Percentiles rank a stretch among this genome's conserved stretches.
These are phyloP conservation scores for Picus viridis DNA, from an alignment of 2,797 vertebrate genomes.

Conservation along the genomic window DNA sequence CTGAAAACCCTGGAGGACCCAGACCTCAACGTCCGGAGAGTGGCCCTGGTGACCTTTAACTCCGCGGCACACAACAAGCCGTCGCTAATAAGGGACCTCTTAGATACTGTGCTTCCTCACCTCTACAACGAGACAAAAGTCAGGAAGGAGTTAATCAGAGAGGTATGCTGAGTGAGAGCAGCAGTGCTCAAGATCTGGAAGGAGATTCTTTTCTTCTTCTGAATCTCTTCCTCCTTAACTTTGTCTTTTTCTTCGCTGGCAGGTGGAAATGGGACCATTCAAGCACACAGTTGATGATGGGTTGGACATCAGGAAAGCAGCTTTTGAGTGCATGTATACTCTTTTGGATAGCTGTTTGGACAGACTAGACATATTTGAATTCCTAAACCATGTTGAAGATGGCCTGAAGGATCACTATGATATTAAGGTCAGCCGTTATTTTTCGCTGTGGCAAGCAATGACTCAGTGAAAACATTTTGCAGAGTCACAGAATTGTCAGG, in stretches of 20 bases:
- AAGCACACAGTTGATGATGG: slow-evolving; percentile 93
- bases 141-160: slow-evolving; percentile 91
- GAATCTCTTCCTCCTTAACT: neutral
- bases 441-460: neutral
- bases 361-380: slow-evolving; percentile 92
- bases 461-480: neutral
- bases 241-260: slow-evolving; percentile 35
- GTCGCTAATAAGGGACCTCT: slow-evolving; percentile 89
- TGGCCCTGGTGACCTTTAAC: slow-evolving; percentile 91
- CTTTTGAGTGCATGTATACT: slow-evolving; percentile 94
- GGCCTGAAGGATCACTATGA: slow-evolving; percentile 94
- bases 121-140: slow-evolving; percentile 95
- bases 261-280: slow-evolving; percentile 95
- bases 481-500: too few species aligned
- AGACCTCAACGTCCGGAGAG: slow-evolving; percentile 90
- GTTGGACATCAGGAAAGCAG: slow-evolving; percentile 90
- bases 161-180: slow-evolving; percentile 74
- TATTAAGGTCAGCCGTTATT: slow-evolving; percentile 87
- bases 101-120: slow-evolving; percentile 91
- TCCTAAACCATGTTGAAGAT: slow-evolving; percentile 93
- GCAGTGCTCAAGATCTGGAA: neutral
- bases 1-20: slow-evolving; percentile 92
- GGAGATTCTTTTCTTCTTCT: neutral
- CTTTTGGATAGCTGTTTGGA: slow-evolving; percentile 92
- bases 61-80: slow-evolving; percentile 93